Conservation (phyloP, 2,113 vertebrate species). For the Syngnathus typhle region DNA sequence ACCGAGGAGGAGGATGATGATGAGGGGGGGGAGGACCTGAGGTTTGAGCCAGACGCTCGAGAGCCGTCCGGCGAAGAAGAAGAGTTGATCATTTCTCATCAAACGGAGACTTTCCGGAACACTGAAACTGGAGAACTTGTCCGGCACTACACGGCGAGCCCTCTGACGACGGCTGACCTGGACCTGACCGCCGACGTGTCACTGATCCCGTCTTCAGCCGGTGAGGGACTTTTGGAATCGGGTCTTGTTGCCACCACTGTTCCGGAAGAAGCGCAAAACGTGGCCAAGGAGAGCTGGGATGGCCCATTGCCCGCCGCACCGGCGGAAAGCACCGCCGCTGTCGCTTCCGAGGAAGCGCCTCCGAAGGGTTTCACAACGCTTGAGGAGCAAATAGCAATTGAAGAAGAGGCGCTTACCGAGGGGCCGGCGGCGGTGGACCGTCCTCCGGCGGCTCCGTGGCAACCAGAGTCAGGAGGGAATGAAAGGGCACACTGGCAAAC, state of each 20-base stretch:
- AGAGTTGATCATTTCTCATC: constrained; percentile 53
- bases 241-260: constrained; percentile 27
- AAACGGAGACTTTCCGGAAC: constrained; percentile 57
- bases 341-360: neutral
- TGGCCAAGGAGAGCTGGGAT: neutral
- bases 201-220: constrained; percentile 15
- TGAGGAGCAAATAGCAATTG: neutral
- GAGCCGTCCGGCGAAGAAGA: constrained; percentile 35
- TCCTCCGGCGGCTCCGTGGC: too few species aligned
- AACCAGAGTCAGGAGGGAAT: neutral
- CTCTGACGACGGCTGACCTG: constrained; percentile 15
- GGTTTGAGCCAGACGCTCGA: constrained; percentile 18
- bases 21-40: neutral
- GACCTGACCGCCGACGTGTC: constrained; percentile 9
- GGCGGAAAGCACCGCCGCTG: neutral
- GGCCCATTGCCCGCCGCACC: neutral
- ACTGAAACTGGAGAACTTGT: constrained; percentile 55
- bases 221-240: constrained; percentile 4
- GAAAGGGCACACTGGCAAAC: constrained; percentile 7
- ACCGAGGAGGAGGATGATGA: constrained; percentile 9
- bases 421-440: too few species aligned
- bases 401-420: constrained; percentile 2
- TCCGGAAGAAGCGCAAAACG: neutral
- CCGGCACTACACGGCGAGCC: constrained; percentile 36
- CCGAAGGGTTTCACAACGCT: neutral